These are phyloP conservation scores for Dromaius novaehollandiae DNA, from an alignment of 2,113 vertebrate genomes.

Conservation along the genomic window DNA sequence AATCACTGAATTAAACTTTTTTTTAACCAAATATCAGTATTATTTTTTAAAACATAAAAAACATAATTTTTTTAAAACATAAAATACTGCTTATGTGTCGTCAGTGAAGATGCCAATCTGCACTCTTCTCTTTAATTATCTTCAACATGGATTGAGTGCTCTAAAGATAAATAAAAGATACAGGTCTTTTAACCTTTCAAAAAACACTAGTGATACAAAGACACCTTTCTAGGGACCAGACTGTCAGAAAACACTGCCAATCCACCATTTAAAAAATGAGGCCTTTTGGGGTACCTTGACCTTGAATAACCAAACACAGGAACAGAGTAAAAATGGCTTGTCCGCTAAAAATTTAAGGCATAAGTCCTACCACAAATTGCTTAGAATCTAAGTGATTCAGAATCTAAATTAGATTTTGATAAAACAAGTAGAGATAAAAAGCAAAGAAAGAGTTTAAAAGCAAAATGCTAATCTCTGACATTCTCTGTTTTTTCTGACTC, in stretches of 20 bases:
- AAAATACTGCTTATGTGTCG: not conserved
- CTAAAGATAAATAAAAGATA: not conserved
- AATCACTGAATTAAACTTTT: slow-evolving; percentile 30
- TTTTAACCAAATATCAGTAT: slow-evolving; percentile 55
- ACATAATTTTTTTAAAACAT: not conserved
- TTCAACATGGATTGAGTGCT: not conserved
- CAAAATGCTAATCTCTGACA: not conserved
- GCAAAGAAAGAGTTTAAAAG: not conserved
- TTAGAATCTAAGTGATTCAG: not conserved
- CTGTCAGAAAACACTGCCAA: not conserved
- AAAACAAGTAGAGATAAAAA: not conserved
- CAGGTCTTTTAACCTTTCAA: not conserved
- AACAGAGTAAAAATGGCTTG: not conserved
- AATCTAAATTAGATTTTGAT: not conserved
- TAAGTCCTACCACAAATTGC: not conserved
- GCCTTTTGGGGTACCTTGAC: not conserved
- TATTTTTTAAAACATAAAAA: slow-evolving; percentile 24
- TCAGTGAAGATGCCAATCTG: slow-evolving; percentile 3
- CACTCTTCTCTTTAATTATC: not conserved
- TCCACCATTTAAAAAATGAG: not conserved
- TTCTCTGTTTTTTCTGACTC: not conserved
- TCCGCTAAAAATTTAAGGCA: not conserved
- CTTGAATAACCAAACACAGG: not conserved
- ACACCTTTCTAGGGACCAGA: not conserved
- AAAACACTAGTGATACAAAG: not conserved